Percentiles rank a stretch among this genome's conserved stretches.
Evolutionary conservation across 30 jellyfish, hydroid and myxozoan species (phyloP).

Genomic region (Chrysaora quinquecirrha): DNA sequence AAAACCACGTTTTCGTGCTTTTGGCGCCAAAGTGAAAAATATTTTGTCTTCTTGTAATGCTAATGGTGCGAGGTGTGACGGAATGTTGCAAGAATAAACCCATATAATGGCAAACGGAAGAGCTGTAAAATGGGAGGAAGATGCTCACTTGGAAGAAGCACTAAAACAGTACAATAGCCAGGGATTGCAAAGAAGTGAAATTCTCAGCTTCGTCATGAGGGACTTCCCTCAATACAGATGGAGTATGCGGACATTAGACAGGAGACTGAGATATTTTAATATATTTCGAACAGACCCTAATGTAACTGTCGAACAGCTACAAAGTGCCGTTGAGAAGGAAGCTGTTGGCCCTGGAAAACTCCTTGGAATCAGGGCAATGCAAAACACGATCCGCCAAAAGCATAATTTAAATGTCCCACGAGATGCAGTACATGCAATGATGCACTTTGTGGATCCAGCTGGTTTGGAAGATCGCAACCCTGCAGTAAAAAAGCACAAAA

Average conservation of each 20-base stretch:
- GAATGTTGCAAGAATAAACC: not conserved
- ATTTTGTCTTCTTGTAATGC: not conserved
- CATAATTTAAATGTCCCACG: conserved; percentile 38
- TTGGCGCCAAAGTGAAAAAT: conserved; percentile 5
- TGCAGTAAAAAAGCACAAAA: conserved; percentile 36
- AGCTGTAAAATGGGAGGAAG: conserved; percentile 43
- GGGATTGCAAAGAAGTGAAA: conserved; percentile 52
- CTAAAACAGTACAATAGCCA: conserved; percentile 10
- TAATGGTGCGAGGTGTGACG: not conserved
- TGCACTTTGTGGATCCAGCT: conserved; percentile 23
- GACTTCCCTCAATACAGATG: conserved; percentile 63
- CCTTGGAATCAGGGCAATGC: conserved; percentile 69
- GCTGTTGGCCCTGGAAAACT: conserved; percentile 54
- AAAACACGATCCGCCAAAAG: conserved; percentile 40
- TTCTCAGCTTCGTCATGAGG: conserved; percentile 52
- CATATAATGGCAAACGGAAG: conserved; percentile 19
- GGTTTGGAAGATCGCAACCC: conserved; percentile 15
- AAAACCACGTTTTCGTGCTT: conserved; percentile 18
- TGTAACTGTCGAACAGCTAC: conserved; percentile 40
- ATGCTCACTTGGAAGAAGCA: conserved; percentile 38
- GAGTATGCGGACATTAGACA: conserved; percentile 74
- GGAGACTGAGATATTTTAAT: conserved; percentile 45
- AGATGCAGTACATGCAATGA: conserved; percentile 20
- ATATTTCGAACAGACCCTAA: conserved; percentile 32
- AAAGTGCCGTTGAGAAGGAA: conserved; percentile 40